A percentile compares a stretch with the other conserved stretches of the same genome.
These are phyloP conservation scores for Pygmarrhopalites habei DNA, from an alignment of 1,140 invertebrate species.

Conservation along the genomic window DNA sequence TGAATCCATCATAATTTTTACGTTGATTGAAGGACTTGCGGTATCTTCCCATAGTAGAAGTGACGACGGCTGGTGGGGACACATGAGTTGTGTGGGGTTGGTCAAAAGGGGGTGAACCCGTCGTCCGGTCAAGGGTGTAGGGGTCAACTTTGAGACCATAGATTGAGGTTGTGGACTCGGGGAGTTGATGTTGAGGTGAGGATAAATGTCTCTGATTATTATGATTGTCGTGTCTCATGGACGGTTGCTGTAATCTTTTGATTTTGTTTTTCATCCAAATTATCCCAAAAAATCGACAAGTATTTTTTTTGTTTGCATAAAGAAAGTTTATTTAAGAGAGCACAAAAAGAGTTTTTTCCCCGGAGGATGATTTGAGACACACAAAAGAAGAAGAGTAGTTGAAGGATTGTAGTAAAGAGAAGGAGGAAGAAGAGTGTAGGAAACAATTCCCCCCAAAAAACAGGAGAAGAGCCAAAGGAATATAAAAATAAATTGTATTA, in stretches of 20 bases:
- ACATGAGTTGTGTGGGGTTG: constrained; percentile 34
- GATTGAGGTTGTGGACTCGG: constrained; percentile 36
- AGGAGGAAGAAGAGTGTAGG: too few relatives aligned
- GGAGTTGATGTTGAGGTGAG: constrained; percentile 32
- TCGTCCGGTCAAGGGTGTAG: constrained; percentile 29
- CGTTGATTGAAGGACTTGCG: constrained; percentile 12
- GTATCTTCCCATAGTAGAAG: constrained; percentile 25
- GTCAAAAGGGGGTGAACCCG: constrained; percentile 29
- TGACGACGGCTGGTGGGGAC: constrained; percentile 29
- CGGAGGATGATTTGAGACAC: too few relatives aligned
- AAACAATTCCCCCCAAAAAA: too few relatives aligned
- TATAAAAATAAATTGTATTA: too few relatives aligned
- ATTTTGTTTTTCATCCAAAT: not conserved
- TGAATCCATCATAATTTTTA: constrained; percentile 15
- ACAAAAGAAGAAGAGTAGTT: too few relatives aligned
- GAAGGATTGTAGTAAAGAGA: too few relatives aligned
- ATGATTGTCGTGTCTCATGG: constrained; percentile 12
- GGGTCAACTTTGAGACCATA: constrained; percentile 38
- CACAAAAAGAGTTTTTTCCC: too few relatives aligned
- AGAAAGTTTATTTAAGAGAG: too few relatives aligned
- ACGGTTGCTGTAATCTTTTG: constrained; percentile 15
- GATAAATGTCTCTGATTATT: constrained; percentile 20
- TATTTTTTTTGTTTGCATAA: too few relatives aligned
- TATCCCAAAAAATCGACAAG: too few relatives aligned
- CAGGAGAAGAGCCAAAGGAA: too few relatives aligned